Conservation (phyloP, 1,140 invertebrate genomes). For the Anagrus nilaparvatae region DNA sequence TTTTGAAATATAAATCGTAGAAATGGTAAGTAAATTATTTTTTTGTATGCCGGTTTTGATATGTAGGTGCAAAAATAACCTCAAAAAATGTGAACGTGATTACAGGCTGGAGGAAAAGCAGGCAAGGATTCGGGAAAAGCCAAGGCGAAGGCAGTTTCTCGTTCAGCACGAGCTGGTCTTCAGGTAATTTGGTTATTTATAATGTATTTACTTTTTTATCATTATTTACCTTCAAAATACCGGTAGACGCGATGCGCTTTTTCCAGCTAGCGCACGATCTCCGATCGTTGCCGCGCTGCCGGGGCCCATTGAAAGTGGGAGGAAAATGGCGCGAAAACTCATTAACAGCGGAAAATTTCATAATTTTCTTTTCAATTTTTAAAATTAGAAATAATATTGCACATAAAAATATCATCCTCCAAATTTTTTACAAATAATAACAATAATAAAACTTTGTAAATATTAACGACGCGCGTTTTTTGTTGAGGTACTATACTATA, state of each 20-base stretch:
- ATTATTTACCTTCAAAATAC: neutral
- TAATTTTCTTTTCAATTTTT: no score
- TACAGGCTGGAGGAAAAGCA: conserved; percentile 95
- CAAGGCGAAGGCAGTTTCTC: conserved; percentile 97
- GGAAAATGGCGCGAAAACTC: conserved; percentile 14
- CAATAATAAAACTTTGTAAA: no score
- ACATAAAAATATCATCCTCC: no score
- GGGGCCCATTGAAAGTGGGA: neutral
- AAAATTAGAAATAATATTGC: no score
- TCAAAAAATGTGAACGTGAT: conserved; percentile 10
- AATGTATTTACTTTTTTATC: neutral
- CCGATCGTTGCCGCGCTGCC: conserved; percentile 10
- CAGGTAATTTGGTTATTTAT: conserved; percentile 61
- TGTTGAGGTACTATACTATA: no score
- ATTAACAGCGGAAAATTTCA: no score
- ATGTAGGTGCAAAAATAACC: no score
- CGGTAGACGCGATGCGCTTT: neutral
- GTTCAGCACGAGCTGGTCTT: conserved; percentile 93
- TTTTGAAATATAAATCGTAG: no score
- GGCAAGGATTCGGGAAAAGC: conserved; percentile 99
- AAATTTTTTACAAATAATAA: no score
- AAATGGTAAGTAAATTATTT: no score
- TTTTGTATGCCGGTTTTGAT: no score
- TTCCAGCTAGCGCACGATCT: conserved; percentile 3
- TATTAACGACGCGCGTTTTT: no score